Evolutionary conservation across 2,797 vertebrate species (phyloP).

Genomic region (Anguilla anguilla): DNA sequence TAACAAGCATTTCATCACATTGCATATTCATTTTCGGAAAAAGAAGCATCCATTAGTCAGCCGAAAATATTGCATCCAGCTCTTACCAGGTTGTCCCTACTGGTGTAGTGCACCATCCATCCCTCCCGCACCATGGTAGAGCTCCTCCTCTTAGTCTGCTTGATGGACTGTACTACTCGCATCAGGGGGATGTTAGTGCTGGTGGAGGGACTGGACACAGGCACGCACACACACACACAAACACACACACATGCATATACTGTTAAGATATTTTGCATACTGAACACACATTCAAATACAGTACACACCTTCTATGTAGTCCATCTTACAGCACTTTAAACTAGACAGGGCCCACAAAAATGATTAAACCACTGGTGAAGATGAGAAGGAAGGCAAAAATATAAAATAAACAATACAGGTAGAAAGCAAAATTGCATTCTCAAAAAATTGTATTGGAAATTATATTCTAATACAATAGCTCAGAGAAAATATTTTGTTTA

Average conservation of each 20-base stretch:
- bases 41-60: too few relatives aligned
- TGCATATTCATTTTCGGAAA: too few relatives aligned
- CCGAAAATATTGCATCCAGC: slow-evolving; percentile 26
- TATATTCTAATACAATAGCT: too few relatives aligned
- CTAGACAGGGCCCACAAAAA: too few relatives aligned
- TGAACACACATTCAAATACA: not conserved
- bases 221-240: not conserved
- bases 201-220: slow-evolving; percentile 73
- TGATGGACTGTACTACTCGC: slow-evolving; percentile 84
- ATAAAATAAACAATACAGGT: too few relatives aligned
- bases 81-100: slow-evolving; percentile 82
- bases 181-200: slow-evolving; percentile 84
- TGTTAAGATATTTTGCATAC: not conserved
- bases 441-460: too few relatives aligned
- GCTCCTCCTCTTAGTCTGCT: slow-evolving; percentile 83
- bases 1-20: too few relatives aligned
- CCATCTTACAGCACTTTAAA: not conserved
- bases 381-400: too few relatives aligned
- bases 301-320: not conserved
- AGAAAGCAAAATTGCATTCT: too few relatives aligned
- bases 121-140: slow-evolving; percentile 82
- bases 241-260: not conserved
- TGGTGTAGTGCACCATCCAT: slow-evolving; percentile 86
- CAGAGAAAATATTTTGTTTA: too few relatives aligned
- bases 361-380: too few relatives aligned